A percentile compares a stretch with the other conserved stretches of the same genome.
Conservation (phyloP, 2,797 vertebrate genomes). For the Ceryle rudis region DNA sequence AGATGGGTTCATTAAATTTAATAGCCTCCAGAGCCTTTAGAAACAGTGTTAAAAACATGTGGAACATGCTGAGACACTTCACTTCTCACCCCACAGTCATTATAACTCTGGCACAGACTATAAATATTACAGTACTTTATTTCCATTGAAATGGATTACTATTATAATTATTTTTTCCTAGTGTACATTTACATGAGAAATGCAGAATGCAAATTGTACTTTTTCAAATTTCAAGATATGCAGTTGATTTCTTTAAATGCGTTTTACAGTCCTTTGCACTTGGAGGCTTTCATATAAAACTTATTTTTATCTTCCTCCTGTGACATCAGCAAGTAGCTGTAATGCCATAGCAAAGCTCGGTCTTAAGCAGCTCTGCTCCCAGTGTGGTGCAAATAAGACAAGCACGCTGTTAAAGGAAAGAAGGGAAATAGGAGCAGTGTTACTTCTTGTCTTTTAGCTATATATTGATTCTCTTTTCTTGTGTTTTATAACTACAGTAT, state of each 20-base stretch:
- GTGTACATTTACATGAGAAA: slow-evolving; percentile 65
- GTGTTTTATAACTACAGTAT: neutral
- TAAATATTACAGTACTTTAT: slow-evolving; percentile 83
- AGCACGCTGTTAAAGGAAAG: neutral
- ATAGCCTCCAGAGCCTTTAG: slow-evolving; percentile 87
- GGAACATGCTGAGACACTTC: slow-evolving; percentile 87
- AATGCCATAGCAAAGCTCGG: slow-evolving; percentile 11
- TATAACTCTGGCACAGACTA: slow-evolving; percentile 80
- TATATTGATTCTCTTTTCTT: neutral
- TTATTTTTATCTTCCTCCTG: slow-evolving; percentile 49
- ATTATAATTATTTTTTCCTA: slow-evolving; percentile 74
- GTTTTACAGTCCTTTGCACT: slow-evolving; percentile 35
- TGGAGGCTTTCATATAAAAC: slow-evolving; percentile 33
- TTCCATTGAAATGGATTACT: slow-evolving; percentile 80
- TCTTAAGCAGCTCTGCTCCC: slow-evolving; percentile 22
- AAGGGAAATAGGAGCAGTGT: neutral
- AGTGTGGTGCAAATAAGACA: slow-evolving; percentile 20
- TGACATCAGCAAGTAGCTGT: slow-evolving; percentile 35
- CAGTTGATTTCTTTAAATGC: slow-evolving; percentile 40
- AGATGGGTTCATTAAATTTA: slow-evolving; percentile 94
- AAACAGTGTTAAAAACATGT: slow-evolving; percentile 86
- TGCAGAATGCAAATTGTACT: slow-evolving; percentile 50
- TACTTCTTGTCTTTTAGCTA: neutral
- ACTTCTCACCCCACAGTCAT: slow-evolving; percentile 83
- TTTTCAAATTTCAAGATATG: slow-evolving; percentile 4